These are phyloP conservation scores for Cichladusa arquata DNA, from an alignment of 2,113 vertebrate genomes.

Conservation along the genomic window DNA sequence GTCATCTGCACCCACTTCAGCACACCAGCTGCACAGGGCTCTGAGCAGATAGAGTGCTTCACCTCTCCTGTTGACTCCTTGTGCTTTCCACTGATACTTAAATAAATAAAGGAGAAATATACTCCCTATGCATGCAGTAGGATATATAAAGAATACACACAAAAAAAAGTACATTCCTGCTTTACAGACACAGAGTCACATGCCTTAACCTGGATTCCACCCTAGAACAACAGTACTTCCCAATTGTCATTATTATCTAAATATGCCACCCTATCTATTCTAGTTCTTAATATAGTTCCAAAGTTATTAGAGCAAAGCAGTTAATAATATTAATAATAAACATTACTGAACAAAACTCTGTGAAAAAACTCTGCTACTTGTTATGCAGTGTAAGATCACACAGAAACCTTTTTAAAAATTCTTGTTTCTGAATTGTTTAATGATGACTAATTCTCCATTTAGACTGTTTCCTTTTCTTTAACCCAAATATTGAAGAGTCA, in stretches of 20 bases:
- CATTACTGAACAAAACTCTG: not conserved
- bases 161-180: not conserved
- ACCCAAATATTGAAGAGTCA: not conserved
- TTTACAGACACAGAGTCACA: not conserved
- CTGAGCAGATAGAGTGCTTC: not conserved
- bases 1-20: not conserved
- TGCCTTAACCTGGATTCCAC: not conserved
- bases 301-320: not conserved
- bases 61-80: not conserved
- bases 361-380: not conserved
- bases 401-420: not conserved
- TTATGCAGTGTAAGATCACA: not conserved
- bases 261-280: not conserved
- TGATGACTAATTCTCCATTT: constrained; percentile 14
- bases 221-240: not conserved
- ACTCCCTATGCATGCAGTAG: rapidly evolving
- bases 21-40: not conserved
- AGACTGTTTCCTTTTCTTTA: not conserved
- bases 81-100: not conserved
- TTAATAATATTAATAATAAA: not conserved
- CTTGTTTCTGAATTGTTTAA: not conserved
- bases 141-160: not conserved
- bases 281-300: not conserved
- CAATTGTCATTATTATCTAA: not conserved
- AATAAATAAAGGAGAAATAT: not conserved